Conservation (phyloP, 2,797 vertebrate species). For the Fistularia commersonii region DNA sequence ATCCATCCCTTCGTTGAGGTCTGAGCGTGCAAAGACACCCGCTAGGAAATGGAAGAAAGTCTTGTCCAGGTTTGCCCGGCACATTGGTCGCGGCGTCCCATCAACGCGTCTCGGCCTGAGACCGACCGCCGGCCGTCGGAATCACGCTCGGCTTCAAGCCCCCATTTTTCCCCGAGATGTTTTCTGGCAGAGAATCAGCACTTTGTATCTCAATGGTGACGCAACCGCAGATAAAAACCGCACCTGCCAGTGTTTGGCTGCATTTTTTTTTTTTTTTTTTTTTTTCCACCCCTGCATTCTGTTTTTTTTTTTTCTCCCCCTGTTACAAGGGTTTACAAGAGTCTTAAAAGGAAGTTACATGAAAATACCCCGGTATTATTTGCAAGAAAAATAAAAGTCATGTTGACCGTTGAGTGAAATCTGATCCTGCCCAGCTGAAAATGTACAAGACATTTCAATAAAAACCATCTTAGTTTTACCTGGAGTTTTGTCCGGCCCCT, state of each 20-base stretch:
- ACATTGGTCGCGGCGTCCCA: too few species aligned
- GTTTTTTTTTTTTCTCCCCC: conserved; percentile 5
- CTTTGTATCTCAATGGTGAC: conserved; percentile 23
- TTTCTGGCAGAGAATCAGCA: conserved; percentile 34
- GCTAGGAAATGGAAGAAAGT: too few species aligned
- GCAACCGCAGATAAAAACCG: conserved; percentile 10
- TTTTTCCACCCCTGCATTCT: not conserved
- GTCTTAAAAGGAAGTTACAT: conserved; percentile 43
- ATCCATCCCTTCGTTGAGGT: too few species aligned
- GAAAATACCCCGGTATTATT: conserved; percentile 24
- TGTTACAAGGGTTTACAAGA: conserved; percentile 19
- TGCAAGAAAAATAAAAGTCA: conserved; percentile 42
- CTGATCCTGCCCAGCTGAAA: conserved; percentile 65
- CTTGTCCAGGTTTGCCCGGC: too few species aligned
- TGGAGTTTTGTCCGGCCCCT: conserved; percentile 17
- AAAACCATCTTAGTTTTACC: conserved; percentile 73
- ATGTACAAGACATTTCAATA: conserved; percentile 81
- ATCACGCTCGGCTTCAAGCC: conserved; percentile 28
- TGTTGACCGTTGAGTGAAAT: conserved; percentile 54
- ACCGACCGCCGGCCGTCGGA: too few species aligned
- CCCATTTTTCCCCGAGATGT: conserved; percentile 10
- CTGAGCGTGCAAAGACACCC: too few species aligned
- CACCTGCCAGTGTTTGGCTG: conserved; percentile 14
- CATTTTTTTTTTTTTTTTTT: conserved; percentile 8
- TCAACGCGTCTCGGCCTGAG: too few species aligned